Evolutionary conservation across 2,797 vertebrate genomes (phyloP).

Genomic region (Brotula barbata): DNA sequence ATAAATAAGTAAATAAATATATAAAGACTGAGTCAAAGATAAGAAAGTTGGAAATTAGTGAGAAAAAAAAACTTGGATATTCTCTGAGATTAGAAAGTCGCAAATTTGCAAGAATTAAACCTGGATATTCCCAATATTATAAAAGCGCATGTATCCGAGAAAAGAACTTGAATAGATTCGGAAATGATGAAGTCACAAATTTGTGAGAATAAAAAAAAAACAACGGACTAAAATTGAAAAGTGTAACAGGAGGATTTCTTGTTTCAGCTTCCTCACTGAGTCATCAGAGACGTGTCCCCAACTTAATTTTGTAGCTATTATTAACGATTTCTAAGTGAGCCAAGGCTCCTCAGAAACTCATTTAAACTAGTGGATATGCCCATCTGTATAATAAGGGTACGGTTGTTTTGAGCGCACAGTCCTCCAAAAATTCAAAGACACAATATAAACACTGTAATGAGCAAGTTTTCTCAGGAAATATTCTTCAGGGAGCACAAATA

Average conservation of each 20-base stretch:
- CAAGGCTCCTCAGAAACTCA: slow-evolving; percentile 40
- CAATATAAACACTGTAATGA: slow-evolving; percentile 61
- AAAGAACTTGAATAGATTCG: too few relatives aligned
- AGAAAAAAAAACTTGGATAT: too few relatives aligned
- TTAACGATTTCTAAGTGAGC: slow-evolving; percentile 32
- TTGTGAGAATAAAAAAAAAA: too few relatives aligned
- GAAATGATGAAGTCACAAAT: too few relatives aligned
- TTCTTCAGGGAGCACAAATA: slow-evolving; percentile 48
- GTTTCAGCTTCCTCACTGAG: slow-evolving; percentile 9
- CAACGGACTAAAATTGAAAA: too few relatives aligned
- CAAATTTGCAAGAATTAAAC: too few relatives aligned
- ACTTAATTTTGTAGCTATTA: slow-evolving; percentile 22
- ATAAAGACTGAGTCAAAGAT: too few relatives aligned
- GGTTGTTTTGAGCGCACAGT: slow-evolving; percentile 45
- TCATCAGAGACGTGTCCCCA: slow-evolving; percentile 5
- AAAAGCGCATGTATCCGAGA: too few relatives aligned
- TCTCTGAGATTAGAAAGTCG: too few relatives aligned
- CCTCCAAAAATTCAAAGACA: slow-evolving; percentile 64
- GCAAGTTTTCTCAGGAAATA: slow-evolving; percentile 47
- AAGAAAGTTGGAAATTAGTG: too few relatives aligned
- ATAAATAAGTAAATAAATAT: not conserved
- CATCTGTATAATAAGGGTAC: slow-evolving; percentile 17
- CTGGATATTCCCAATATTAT: too few relatives aligned
- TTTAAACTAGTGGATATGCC: slow-evolving; percentile 27
- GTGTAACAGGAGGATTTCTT: not conserved